These are phyloP conservation scores for Ditylenchus dipsaci DNA, from an alignment of 1,140 invertebrate genomes.

Conservation along the genomic window DNA sequence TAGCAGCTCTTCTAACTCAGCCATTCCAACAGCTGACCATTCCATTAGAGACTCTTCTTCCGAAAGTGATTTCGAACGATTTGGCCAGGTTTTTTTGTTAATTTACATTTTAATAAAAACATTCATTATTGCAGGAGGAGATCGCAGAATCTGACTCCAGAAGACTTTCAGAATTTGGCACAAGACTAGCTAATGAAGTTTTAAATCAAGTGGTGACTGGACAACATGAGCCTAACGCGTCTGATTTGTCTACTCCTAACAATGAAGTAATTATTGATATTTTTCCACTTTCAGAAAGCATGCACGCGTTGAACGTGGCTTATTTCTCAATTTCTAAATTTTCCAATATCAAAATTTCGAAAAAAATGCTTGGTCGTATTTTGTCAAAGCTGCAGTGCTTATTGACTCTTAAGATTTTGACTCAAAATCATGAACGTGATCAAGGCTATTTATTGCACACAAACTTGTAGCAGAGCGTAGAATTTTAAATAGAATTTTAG, in stretches of 20 bases:
- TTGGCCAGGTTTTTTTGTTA: not conserved
- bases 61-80: not conserved
- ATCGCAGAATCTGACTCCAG: not conserved
- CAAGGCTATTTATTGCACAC: no score
- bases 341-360: no score
- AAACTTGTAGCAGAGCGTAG: no score
- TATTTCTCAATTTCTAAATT: no score
- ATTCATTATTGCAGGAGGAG: constrained; percentile 1
- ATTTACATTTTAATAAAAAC: no score
- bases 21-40: not conserved
- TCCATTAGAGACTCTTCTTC: not conserved
- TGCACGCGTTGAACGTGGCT: no score
- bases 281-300: no score
- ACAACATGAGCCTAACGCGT: not conserved
- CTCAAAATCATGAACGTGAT: no score
- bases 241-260: not conserved
- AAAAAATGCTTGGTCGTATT: no score
- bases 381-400: no score
- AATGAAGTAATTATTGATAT: not conserved
- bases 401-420: no score
- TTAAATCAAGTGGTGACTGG: not conserved
- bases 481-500: no score
- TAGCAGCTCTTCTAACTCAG: not conserved
- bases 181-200: not conserved
- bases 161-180: constrained; percentile 2